Percentiles rank a stretch among this genome's conserved stretches.
These are phyloP conservation scores for Seladonia tumulorum DNA, from an alignment of 2,888 invertebrate species.

Conservation along the genomic window DNA sequence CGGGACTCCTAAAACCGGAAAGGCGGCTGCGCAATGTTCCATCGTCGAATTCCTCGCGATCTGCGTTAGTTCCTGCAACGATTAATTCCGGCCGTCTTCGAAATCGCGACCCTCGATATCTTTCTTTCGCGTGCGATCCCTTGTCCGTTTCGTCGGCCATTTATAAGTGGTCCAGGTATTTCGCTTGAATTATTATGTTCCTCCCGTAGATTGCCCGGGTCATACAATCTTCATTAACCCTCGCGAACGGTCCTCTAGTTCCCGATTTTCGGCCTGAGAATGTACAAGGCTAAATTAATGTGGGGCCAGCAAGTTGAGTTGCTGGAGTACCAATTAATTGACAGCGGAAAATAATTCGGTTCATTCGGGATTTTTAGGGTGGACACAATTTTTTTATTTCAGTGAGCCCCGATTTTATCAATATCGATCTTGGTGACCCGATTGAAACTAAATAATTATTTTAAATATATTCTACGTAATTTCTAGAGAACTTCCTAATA, in stretches of 20 bases:
- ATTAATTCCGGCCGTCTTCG: conserved; percentile 50
- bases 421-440: no score
- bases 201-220: conserved; percentile 16
- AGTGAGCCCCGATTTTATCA: background rate
- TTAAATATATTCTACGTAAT: no score
- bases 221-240: conserved; percentile 56
- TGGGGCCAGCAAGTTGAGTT: background rate
- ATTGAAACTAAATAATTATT: no score
- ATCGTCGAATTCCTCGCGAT: conserved; percentile 40
- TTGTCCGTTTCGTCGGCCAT: conserved; percentile 46
- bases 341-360: background rate
- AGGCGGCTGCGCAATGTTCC: conserved; percentile 4
- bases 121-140: conserved; percentile 56
- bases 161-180: conserved; percentile 46
- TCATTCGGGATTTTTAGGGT: background rate
- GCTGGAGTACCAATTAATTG: background rate
- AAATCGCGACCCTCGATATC: conserved; percentile 58
- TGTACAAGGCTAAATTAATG: background rate
- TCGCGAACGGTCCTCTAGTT: background rate
- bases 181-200: conserved; percentile 52
- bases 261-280: background rate
- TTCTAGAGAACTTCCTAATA: no score
- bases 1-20: conserved; percentile 29
- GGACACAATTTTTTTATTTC: background rate
- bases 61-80: conserved; percentile 41